Conservation (phyloP, 92 coral and sea anemone genomes). For the Siderastrea siderea region DNA sequence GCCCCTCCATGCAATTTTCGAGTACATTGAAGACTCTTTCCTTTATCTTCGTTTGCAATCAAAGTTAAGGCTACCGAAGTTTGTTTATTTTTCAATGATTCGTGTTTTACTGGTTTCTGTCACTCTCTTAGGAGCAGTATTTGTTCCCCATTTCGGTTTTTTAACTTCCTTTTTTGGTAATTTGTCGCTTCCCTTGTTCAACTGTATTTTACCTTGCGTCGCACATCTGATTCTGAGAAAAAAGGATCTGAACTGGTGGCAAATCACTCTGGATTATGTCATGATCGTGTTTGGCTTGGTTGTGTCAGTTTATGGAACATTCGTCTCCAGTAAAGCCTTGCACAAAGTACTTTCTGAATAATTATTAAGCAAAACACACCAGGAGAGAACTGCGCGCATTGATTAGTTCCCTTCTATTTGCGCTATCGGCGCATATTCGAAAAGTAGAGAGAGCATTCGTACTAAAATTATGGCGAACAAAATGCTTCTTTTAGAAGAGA, state of each 20-base stretch:
- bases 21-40: slow-evolving; percentile 37
- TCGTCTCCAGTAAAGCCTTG: slow-evolving; percentile 20
- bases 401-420: too few relatives aligned
- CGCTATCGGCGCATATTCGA: too few relatives aligned
- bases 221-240: slow-evolving; percentile 19
- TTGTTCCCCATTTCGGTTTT: slow-evolving; percentile 66
- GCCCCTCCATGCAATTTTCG: slow-evolving; percentile 49
- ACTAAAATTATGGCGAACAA: too few relatives aligned
- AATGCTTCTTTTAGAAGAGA: too few relatives aligned
- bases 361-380: neutral
- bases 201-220: slow-evolving; percentile 52
- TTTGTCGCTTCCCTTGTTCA: slow-evolving; percentile 53
- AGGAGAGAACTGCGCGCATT: too few relatives aligned
- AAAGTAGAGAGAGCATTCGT: too few relatives aligned
- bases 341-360: neutral
- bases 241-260: neutral
- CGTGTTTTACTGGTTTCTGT: slow-evolving; percentile 50
- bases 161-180: slow-evolving; percentile 55
- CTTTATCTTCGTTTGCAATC: neutral
- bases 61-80: neutral
- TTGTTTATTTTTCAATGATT: slow-evolving; percentile 6
- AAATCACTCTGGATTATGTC: neutral
- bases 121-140: slow-evolving; percentile 48
- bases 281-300: slow-evolving; percentile 31
- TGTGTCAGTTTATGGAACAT: slow-evolving; percentile 18